Base-by-base conservation (phyloP, 2,888 invertebrate genomes). In the Apantesis nais region DNA sequence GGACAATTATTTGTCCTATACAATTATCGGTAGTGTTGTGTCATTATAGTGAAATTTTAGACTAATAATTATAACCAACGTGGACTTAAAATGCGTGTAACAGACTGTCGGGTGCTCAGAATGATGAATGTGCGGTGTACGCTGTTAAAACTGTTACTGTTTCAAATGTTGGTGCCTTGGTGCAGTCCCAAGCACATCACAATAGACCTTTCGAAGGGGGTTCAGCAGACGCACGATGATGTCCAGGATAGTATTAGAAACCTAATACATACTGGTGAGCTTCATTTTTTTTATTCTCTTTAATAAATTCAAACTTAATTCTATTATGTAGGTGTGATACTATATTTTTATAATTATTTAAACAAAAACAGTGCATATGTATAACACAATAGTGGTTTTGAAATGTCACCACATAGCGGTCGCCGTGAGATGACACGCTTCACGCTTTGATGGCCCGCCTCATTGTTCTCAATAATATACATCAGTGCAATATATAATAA, bases 81-180 rank as follows among this genome's bases (percentile, higher is more conserved):
- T 76, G 86, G 83, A 86, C 85, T 81, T 74, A 87, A 85, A 80
- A 93, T 93, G 93, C 84, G 86, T 85, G 83, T 82, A 78, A 86
- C 88, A 84, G 89, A 88, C 85, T 86, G 79, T 87, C 84, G 88
- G 85, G 89, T 90, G 87, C 85, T 90, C 69, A 88, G 85, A 86
- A 94, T 91, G 83, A 93, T 93, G 93, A 90, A 92, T 83, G 89
- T 92, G 88, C 88, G 90, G 88, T 92, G 92, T 91, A 89, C 89
- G 65, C 86, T 94, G 78, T 94, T 93, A 74, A 93, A 92, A 89
- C 88, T 94, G 67, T 84, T 95, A 79, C 83, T 95, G 74, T 94
- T 95, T 80, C 93, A 93, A 92, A 88, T 90, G 83, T 83, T 93
- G 86, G 90, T 93, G 76, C 88, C 88, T 81, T 90, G 92, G 90